Conservation (phyloP, 2,797 vertebrate species). For the Anabacerthia variegaticeps region DNA sequence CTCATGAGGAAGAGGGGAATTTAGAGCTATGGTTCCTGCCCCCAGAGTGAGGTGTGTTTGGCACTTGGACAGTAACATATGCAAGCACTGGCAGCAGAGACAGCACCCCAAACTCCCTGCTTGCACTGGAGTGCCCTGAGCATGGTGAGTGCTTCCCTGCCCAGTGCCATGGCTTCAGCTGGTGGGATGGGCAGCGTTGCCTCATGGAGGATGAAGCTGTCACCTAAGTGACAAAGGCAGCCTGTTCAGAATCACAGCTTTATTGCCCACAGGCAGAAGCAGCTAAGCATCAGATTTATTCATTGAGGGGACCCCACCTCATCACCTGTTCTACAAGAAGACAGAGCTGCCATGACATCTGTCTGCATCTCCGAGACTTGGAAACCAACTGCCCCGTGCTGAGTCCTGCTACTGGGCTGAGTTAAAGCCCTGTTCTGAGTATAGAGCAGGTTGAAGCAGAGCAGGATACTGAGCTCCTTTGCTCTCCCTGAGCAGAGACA, state of each 20-base stretch:
- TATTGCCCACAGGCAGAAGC: not conserved
- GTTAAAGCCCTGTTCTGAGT: not conserved
- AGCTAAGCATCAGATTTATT: not conserved
- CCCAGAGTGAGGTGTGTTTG: not conserved
- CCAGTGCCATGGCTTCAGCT: not conserved
- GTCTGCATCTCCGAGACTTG: not conserved
- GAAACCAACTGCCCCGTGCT: not conserved
- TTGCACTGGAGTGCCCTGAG: not conserved
- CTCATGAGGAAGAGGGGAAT: not conserved
- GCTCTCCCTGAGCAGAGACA: not conserved
- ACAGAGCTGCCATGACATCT: not conserved
- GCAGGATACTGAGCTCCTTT: not conserved
- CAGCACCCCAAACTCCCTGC: not conserved
- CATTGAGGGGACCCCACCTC: not conserved
- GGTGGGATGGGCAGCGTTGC: not conserved
- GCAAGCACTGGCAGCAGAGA: not conserved
- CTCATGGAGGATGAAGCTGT: not conserved
- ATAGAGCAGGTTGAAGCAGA: not conserved
- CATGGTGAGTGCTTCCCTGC: not conserved
- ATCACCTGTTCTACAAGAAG: not conserved
- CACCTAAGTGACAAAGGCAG: not conserved
- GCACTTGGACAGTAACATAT: not conserved
- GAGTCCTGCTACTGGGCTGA: not conserved
- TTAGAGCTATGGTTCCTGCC: not conserved
- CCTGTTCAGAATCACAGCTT: not conserved